phyloP scores from a whole-genome alignment of 2,113 vertebrate genomes.

The Malurus alboscapulatus region DNA sequence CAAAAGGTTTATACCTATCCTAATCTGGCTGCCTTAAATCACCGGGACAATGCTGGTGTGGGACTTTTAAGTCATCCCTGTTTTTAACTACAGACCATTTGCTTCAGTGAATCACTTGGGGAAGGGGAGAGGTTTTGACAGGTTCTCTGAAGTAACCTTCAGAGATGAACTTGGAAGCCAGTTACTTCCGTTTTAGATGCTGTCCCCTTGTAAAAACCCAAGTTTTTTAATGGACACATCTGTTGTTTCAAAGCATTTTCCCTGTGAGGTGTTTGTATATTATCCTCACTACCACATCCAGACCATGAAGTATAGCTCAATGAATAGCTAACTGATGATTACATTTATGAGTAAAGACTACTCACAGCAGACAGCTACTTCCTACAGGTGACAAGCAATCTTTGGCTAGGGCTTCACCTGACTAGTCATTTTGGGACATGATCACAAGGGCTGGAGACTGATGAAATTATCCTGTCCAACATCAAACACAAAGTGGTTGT shows the following conservation, averaged over 20 bases:
- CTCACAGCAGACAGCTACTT: conserved; percentile 83
- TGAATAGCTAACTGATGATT: conserved; percentile 84
- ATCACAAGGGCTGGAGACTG: conserved; percentile 89
- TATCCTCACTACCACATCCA: conserved; percentile 61
- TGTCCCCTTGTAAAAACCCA: not conserved
- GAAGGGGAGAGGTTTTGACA: not conserved
- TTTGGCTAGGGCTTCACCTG: conserved; percentile 84
- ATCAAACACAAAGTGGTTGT: conserved; percentile 90
- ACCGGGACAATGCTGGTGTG: not conserved
- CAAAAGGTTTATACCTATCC: not conserved
- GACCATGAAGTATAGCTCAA: conserved; percentile 72
- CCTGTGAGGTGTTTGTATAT: conserved; percentile 52
- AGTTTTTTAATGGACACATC: not conserved
- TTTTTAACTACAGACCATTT: conserved; percentile 3
- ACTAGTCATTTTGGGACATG: conserved; percentile 89
- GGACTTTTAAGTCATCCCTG: conserved; percentile 16
- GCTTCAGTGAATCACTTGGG: not conserved
- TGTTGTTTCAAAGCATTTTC: conserved; percentile 63
- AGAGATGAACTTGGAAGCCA: conserved; percentile 21
- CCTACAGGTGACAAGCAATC: conserved; percentile 89
- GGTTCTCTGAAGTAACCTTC: conserved; percentile 26
- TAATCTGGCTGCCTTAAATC: not conserved
- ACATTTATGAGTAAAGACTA: conserved; percentile 81
- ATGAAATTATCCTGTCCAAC: conserved; percentile 93
- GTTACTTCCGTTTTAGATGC: not conserved